phyloP scores from a whole-genome alignment of 2,888 invertebrate species.

The Lacanobia wlatinum region DNA sequence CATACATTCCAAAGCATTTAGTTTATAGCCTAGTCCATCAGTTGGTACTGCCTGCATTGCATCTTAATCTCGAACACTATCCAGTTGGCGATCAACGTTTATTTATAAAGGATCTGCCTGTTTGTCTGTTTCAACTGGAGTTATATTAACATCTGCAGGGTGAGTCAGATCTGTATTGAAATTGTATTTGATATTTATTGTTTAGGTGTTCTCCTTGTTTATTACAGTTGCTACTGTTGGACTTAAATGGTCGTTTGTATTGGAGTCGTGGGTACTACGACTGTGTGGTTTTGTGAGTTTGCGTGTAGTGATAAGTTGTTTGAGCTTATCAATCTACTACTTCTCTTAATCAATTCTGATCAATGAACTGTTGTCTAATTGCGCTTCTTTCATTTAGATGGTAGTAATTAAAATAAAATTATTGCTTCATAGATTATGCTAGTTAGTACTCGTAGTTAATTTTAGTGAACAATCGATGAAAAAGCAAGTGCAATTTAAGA shows the following conservation, averaged over 20 bases:
- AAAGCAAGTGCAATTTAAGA: too few relatives aligned
- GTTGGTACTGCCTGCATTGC: constrained; percentile 18
- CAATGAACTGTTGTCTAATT: too few relatives aligned
- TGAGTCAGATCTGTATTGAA: constrained; percentile 47
- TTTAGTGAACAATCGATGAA: too few relatives aligned
- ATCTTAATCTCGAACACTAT: constrained; percentile 45
- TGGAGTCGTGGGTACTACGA: background rate
- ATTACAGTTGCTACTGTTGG: constrained; percentile 15
- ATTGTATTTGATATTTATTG: constrained; percentile 42
- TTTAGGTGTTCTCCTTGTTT: constrained; percentile 28
- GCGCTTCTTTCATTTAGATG: too few relatives aligned
- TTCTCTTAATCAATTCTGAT: background rate
- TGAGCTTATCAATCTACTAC: background rate
- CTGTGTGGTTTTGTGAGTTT: background rate
- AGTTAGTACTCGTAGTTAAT: too few relatives aligned
- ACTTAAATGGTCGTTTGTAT: background rate
- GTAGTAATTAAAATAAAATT: too few relatives aligned
- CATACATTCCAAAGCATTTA: constrained; percentile 32
- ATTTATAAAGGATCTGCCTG: constrained; percentile 51
- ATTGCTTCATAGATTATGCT: too few relatives aligned
- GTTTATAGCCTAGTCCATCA: constrained; percentile 46
- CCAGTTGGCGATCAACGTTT: constrained; percentile 46
- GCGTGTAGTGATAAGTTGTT: background rate
- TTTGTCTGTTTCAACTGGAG: constrained; percentile 36
- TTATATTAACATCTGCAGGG: constrained; percentile 42